These are phyloP conservation scores for Nomada goodeniana DNA, from an alignment of 2,888 invertebrate species.

Conservation along the genomic window DNA sequence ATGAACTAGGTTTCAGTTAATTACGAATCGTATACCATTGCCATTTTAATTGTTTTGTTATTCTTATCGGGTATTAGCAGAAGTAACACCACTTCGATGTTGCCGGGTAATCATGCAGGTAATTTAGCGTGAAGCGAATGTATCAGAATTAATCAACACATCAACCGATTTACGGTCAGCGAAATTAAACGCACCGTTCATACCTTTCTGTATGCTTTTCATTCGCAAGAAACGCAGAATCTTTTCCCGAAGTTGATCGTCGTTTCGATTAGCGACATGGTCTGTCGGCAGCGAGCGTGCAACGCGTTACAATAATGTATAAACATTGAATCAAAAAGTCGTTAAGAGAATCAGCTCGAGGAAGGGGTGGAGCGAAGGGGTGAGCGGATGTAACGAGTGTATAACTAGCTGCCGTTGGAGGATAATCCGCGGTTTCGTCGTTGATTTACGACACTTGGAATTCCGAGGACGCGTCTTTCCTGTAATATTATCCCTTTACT, in stretches of 20 bases:
- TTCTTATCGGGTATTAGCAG: no score
- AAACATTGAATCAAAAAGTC: slow-evolving; percentile 58
- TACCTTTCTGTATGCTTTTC: background rate
- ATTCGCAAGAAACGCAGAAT: background rate
- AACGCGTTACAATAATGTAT: slow-evolving; percentile 34
- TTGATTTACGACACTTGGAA: slow-evolving; percentile 53
- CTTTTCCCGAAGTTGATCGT: slow-evolving; percentile 35
- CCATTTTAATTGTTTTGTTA: no score
- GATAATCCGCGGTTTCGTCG: slow-evolving; percentile 58
- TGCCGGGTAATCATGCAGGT: no score
- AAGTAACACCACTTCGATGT: no score
- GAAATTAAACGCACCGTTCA: background rate
- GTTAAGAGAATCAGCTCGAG: slow-evolving; percentile 41
- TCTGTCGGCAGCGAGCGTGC: background rate
- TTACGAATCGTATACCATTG: no score
- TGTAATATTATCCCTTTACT: slow-evolving; percentile 39
- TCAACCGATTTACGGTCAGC: background rate
- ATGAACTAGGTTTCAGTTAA: no score
- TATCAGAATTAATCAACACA: background rate
- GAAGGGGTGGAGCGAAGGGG: background rate
- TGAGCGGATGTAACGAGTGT: slow-evolving; percentile 44
- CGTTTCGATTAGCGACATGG: slow-evolving; percentile 41
- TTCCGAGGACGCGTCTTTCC: slow-evolving; percentile 48
- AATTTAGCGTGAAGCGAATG: background rate
- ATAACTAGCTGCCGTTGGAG: slow-evolving; percentile 47